phyloP scores from a whole-genome alignment of 2,888 invertebrate genomes.

The Aplocera efformata region DNA sequence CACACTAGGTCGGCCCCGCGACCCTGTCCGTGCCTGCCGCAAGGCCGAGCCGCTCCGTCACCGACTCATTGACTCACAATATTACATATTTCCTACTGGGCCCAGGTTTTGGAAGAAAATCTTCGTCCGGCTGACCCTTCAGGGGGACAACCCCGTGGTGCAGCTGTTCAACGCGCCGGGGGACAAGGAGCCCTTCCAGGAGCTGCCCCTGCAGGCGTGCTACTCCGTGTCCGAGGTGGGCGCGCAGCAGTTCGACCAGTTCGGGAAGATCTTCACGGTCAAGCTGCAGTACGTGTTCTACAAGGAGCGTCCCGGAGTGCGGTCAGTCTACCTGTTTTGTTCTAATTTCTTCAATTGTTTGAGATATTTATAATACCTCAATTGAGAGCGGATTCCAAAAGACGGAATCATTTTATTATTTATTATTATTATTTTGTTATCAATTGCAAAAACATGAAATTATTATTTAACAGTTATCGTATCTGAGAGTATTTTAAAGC shows the following conservation, averaged over 20 bases:
- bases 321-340: conserved; percentile 35
- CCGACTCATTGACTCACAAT: no score
- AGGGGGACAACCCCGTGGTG: conserved; percentile 91
- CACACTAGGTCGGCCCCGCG: no score
- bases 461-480: no score
- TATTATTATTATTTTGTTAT: no score
- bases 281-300: conserved; percentile 98
- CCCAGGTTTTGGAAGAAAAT: conserved; percentile 98
- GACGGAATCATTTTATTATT: no score
- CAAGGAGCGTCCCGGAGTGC: conserved; percentile 97
- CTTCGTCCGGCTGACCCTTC: conserved; percentile 88
- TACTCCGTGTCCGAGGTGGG: conserved; percentile 97
- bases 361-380: no score
- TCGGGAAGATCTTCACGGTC: conserved; percentile 99
- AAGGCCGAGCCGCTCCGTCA: no score
- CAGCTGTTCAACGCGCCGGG: conserved; percentile 90
- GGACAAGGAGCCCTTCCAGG: conserved; percentile 96
- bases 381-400: no score
- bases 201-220: conserved; percentile 95
- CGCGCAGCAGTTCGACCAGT: conserved; percentile 99
- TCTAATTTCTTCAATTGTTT: no score
- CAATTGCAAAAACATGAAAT: no score
- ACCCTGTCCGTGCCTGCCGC: no score
- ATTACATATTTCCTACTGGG: not conserved
- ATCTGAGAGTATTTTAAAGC: no score